Base-by-base conservation (phyloP, 2,113 vertebrate species). In the Nesospiza acunhae region DNA sequence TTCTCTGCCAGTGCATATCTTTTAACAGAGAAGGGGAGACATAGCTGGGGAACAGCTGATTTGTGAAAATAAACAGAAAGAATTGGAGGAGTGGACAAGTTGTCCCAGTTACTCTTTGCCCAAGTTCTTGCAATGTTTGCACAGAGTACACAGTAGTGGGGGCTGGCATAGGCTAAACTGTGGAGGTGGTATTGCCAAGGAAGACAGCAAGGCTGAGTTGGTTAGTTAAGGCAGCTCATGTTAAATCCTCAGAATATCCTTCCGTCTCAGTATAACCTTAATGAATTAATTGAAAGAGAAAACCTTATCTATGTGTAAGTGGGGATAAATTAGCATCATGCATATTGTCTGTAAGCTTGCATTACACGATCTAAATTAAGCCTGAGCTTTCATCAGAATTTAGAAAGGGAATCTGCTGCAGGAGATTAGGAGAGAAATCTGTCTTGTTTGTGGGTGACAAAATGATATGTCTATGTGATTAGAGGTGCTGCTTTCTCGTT, bases 281-380 rank as follows among this genome's bases (percentile, higher is more conserved):
- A 78, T 85, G 27, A 93, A 90, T 90, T 90, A 93, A 81, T 37
- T 92, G 91, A 84, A 95, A 95, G 83, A 42, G 81, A 89, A 95
- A 69, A 89, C 76, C 80, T 86, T 77, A 59, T 50, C 50, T 74
- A 1, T 59, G 68, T 50, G 30, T 79, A 44, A 87, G 37, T 42
- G 39, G 23, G 35, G 63, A 78, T 90, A 93, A 90, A 89, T 49
- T 75, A 47, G 22, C 73, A 44, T 81, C 1, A 3, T 52, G 73
- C 50, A 44, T 90, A 52, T 84, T 90, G 24, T 67, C 46, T 64
- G 35, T 73, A 85, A 64, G 12, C 24, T 84, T 72, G 42, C 6
- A 3, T 78, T 91, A 42, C 31, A 15, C 50, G 5, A 60, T 21
- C 23, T 55, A 81, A 86, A 68, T 31, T 44, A 78, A 93, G n/a